Evolutionary conservation across 2,888 invertebrate genomes (phyloP).

Genomic region (Drosophila emarginata): DNA sequence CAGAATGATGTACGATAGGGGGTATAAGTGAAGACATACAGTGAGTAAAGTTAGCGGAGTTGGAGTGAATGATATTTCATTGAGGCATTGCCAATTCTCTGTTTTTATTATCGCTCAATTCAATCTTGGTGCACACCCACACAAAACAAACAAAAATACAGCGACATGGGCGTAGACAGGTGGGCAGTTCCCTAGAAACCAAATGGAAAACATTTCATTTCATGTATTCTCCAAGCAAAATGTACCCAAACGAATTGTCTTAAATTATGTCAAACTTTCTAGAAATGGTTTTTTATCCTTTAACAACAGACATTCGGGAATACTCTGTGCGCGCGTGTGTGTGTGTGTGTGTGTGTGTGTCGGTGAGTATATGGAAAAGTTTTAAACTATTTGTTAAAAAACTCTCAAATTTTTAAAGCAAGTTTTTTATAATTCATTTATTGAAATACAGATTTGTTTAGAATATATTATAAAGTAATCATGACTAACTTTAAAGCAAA

Average conservation of each 20-base stretch:
- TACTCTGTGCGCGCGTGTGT: background rate
- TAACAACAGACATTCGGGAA: background rate
- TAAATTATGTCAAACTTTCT: background rate
- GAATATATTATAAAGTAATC: too few relatives aligned
- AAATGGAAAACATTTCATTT: constrained; percentile 7
- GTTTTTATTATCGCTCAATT: constrained; percentile 62
- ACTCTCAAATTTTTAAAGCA: background rate
- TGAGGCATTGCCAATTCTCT: constrained; percentile 19
- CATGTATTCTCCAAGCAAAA: background rate
- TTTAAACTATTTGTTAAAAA: background rate
- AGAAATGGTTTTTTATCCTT: constrained; percentile 2
- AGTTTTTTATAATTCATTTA: too few relatives aligned
- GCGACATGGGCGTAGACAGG: background rate
- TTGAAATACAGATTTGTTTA: background rate
- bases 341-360: too few relatives aligned
- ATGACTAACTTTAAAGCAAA: background rate
- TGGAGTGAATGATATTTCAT: constrained; percentile 26
- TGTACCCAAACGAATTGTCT: background rate
- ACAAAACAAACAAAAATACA: background rate
- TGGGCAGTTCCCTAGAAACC: background rate
- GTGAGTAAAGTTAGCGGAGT: too few relatives aligned
- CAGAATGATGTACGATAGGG: constrained; percentile 2
- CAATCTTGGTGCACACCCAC: constrained; percentile 52
- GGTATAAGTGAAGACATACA: too few relatives aligned
- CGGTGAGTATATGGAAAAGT: background rate